Evolutionary conservation across 2,888 invertebrate genomes (phyloP).

Genomic region (Ectobius pallidus): DNA sequence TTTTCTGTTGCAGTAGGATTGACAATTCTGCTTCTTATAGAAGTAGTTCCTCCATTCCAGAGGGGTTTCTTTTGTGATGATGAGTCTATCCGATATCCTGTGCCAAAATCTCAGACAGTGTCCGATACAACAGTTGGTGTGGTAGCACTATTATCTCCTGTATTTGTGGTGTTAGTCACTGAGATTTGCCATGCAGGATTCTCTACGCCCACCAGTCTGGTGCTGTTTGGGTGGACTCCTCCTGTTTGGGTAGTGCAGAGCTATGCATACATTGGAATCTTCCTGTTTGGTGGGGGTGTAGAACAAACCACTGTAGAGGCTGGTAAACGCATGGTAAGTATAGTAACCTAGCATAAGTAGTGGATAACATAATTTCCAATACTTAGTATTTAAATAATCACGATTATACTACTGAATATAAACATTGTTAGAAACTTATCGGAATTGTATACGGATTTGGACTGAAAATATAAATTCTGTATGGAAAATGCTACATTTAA

Average conservation of each 20-base stretch:
- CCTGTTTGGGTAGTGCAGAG: slow-evolving; percentile 76
- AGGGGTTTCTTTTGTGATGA: slow-evolving; percentile 97
- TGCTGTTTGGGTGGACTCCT: slow-evolving; percentile 65
- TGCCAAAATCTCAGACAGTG: slow-evolving; percentile 75
- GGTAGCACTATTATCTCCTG: slow-evolving; percentile 75
- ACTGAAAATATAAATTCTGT: too few relatives aligned
- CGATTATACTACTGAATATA: too few relatives aligned
- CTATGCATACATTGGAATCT: slow-evolving; percentile 80
- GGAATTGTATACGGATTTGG: too few relatives aligned
- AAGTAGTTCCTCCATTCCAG: slow-evolving; percentile 66
- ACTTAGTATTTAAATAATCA: too few relatives aligned
- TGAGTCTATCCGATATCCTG: slow-evolving; percentile 88
- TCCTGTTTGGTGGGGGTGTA: slow-evolving; percentile 85
- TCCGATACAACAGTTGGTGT: slow-evolving; percentile 78
- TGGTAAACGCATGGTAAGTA: slow-evolving; percentile 78
- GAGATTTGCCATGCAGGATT: background rate
- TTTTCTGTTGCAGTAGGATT: slow-evolving; percentile 79
- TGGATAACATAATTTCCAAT: too few relatives aligned
- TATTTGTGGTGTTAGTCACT: slow-evolving; percentile 65
- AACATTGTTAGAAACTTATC: too few relatives aligned
- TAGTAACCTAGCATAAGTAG: too few relatives aligned
- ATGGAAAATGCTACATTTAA: too few relatives aligned
- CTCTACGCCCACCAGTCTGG: background rate
- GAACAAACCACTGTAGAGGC: slow-evolving; percentile 89
- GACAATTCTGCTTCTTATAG: slow-evolving; percentile 73